Conservation (phyloP, 2,797 vertebrate species). For the Anisognathus igniventris region DNA sequence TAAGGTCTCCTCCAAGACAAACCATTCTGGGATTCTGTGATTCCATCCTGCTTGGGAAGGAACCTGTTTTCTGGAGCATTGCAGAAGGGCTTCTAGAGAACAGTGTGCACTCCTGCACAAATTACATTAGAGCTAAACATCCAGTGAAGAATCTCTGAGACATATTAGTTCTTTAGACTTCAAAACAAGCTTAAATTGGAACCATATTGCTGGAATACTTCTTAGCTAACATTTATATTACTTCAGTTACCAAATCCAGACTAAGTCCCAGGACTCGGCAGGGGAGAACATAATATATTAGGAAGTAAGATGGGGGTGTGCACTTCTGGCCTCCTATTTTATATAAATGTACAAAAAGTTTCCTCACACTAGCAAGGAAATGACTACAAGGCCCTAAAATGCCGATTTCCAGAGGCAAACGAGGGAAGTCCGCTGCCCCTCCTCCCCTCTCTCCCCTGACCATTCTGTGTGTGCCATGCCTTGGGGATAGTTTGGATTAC, state of each 20-base stretch:
- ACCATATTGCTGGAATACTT: conserved; percentile 79
- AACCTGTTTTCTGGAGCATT: conserved; percentile 38
- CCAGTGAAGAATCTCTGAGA: conserved; percentile 74
- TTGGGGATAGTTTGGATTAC: conserved; percentile 62
- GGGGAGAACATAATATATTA: conserved; percentile 79
- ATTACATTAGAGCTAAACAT: conserved; percentile 71
- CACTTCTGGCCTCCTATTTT: conserved; percentile 72
- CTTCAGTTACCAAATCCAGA: conserved; percentile 81
- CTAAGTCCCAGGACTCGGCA: conserved; percentile 74
- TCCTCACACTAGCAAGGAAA: conserved; percentile 67
- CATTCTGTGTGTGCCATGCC: conserved; percentile 41
- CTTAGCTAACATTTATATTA: conserved; percentile 81
- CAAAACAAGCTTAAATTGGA: conserved; percentile 81
- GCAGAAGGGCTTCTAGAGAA: conserved; percentile 15
- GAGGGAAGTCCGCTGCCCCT: neutral
- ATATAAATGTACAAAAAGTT: conserved; percentile 71
- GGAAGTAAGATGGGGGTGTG: conserved; percentile 73
- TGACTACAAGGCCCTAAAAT: conserved; percentile 70
- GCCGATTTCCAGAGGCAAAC: conserved; percentile 52
- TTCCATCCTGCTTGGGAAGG: conserved; percentile 41
- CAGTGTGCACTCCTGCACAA: conserved; percentile 49
- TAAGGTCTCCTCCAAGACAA: neutral
- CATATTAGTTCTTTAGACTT: conserved; percentile 79
- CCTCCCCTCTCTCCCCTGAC: neutral
- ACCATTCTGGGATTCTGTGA: neutral